phyloP scores from a whole-genome alignment of 2,797 vertebrate species.

The Notolepis coatsorum region DNA sequence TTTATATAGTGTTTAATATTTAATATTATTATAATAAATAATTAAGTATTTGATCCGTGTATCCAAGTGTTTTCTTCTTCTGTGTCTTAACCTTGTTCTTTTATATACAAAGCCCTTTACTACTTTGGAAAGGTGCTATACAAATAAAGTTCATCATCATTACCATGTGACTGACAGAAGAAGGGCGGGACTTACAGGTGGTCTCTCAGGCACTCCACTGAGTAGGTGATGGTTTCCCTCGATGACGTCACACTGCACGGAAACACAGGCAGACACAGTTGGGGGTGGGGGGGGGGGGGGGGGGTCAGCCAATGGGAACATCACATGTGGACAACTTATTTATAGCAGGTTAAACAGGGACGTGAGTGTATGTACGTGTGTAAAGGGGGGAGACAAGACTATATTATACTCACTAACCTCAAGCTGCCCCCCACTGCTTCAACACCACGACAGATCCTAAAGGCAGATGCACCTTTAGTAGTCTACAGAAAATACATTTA shows the following conservation, averaged over 20 bases:
- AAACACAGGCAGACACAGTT: conserved; percentile 29
- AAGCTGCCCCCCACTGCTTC: conserved; percentile 90
- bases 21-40: no score
- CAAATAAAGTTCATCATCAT: no score
- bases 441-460: conserved; percentile 90
- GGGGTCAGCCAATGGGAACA: background rate
- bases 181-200: conserved; percentile 83
- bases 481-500: conserved; percentile 76
- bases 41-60: no score
- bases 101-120: no score
- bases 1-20: no score
- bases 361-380: background rate
- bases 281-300: background rate
- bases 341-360: conserved; percentile 3
- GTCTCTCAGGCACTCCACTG: conserved; percentile 87
- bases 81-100: no score
- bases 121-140: no score
- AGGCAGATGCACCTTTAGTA: conserved; percentile 91
- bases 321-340: conserved; percentile 15
- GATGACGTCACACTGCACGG: conserved; percentile 84
- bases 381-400: background rate
- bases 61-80: no score
- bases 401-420: conserved; percentile 80
- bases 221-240: conserved; percentile 89
- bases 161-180: background rate